Base-by-base conservation (phyloP, 2,797 vertebrate genomes). In the Sternotherus odoratus region DNA sequence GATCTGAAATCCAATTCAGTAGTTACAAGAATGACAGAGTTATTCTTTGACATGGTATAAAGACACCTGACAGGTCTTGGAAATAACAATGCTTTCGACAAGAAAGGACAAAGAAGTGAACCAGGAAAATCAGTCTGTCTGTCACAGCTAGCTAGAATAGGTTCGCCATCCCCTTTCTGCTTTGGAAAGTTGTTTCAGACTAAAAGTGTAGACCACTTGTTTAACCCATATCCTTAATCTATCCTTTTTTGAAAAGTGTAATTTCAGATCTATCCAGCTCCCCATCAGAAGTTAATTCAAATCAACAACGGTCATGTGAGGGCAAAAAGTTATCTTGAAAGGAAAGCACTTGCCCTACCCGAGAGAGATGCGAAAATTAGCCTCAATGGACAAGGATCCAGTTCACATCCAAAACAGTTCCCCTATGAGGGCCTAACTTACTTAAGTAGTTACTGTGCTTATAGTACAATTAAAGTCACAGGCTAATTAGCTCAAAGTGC, bases 231-330 rank as follows among this genome's bases (percentile, higher is more conserved):
- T 15, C 89, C 74, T 46, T 85, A 51, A 91, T 83, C 66, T 46
- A 69, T 2, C 23, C n/a, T 78, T 86, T 86, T 75, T 82, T 48
- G 0, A 0, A 95, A 93, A 93, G 10, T 10, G 72, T 91, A 50
- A 77, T 90, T 92, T 92, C 86, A 95, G 83, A 86, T 13, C 26
- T 53, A 83, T 26, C 88, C 79, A 79, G 87, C 54, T 90, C 88
- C 23, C 57, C 54, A 60, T 57, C 78, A n/a, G 39, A 90, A 92
- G 86, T 83, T 53, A 82, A 89, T 95, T 89, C 82, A 84, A 8
- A 1, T 15, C 75, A 91, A 94, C 88, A 88, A 95, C 91, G 82
- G 74, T 92, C 82, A 82, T 6, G 16, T 60, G 30, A 60, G 28
- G 57, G 57, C 15, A 15, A 33, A 33, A 6, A 33, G 30, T 60